A percentile compares a stretch with the other conserved stretches of the same genome.
These are phyloP conservation scores for Sylvilagus floridanus DNA, from an alignment of 2,797 vertebrate species.

Conservation along the genomic window DNA sequence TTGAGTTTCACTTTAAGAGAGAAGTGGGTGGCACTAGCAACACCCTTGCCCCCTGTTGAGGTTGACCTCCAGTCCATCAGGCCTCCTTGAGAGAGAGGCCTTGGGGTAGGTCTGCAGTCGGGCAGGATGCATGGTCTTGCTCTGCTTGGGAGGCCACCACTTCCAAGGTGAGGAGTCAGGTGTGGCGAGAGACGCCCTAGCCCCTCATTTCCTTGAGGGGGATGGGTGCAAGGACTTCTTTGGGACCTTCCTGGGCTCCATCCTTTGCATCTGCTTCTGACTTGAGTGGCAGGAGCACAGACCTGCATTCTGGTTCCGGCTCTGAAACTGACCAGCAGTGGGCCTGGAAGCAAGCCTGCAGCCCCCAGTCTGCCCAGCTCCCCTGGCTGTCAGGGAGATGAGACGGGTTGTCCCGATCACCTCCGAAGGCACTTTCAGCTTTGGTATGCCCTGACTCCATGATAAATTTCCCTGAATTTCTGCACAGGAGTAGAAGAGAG, in stretches of 20 bases:
- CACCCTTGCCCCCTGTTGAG: neutral
- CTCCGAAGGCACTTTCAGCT: neutral
- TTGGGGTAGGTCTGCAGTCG: neutral
- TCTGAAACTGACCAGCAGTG: neutral
- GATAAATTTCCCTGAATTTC: neutral
- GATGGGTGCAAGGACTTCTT: neutral
- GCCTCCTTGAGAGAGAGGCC: neutral
- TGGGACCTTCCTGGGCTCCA: neutral
- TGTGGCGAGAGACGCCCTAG: rapidly evolving
- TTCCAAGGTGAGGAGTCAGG: no score
- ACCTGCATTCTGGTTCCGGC: neutral
- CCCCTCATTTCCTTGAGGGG: neutral
- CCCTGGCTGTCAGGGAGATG: neutral
- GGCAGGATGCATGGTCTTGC: neutral
- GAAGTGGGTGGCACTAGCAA: neutral
- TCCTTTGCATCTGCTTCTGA: neutral
- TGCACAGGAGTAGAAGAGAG: conserved; percentile 37
- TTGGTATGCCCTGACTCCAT: neutral
- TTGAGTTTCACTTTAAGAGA: neutral
- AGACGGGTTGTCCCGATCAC: neutral
- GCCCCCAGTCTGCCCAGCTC: neutral
- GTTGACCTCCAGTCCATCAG: neutral
- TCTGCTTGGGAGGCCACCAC: neutral
- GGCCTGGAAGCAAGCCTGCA: no score
- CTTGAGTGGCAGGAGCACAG: neutral